A percentile compares a stretch with the other conserved stretches of the same genome.
Conservation (phyloP, 2,113 vertebrate genomes). For the Oplegnathus fasciatus region DNA sequence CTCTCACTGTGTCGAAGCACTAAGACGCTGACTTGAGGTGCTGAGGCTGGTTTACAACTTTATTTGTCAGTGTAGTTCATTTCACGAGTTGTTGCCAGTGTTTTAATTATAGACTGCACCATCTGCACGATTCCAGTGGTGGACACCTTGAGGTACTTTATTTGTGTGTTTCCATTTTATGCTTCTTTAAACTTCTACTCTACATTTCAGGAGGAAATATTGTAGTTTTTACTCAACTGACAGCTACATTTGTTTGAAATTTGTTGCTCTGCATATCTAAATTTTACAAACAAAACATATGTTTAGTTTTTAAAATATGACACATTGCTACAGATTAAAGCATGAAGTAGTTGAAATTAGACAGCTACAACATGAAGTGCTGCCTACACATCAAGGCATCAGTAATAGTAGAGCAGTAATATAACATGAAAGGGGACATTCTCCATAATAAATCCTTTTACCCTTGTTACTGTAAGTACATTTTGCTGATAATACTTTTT, state of each 20-base stretch:
- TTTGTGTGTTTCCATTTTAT: not conserved
- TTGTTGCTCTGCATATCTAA: not conserved
- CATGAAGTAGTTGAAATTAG: too few relatives aligned
- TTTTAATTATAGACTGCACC: not conserved
- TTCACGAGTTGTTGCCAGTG: not conserved
- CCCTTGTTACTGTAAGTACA: not conserved
- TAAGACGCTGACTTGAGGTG: too few relatives aligned
- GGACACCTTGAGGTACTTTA: not conserved
- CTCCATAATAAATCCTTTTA: not conserved
- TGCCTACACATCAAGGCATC: not conserved
- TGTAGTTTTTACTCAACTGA: not conserved
- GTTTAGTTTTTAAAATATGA: not conserved
- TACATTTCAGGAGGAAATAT: not conserved
- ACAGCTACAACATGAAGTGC: not conserved
- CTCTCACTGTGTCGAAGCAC: not conserved
- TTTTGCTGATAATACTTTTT: not conserved
- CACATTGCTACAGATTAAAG: not conserved
- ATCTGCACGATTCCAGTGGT: not conserved
- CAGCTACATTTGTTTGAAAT: not conserved
- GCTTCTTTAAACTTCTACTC: not conserved
- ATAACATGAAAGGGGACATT: not conserved
- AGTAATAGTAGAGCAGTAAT: not conserved
- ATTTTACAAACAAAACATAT: not conserved
- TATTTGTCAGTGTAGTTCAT: not conserved
- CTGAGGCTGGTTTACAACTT: not conserved